A percentile compares a stretch with the other conserved stretches of the same genome.
Conservation (phyloP, 2,113 vertebrate species). For the Lepisosteus osseus region DNA sequence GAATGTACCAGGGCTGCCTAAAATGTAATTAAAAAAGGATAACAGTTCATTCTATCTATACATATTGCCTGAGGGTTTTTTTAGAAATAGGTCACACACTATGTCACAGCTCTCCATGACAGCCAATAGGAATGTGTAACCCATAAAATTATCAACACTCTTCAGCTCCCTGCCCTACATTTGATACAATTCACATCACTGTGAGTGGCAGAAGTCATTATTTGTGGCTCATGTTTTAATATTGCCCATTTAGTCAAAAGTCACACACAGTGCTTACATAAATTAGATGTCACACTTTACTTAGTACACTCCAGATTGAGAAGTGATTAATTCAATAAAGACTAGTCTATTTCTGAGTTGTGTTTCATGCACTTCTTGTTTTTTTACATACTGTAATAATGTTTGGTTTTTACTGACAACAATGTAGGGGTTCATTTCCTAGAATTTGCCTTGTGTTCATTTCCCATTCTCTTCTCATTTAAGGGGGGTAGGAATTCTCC, state of each 20-base stretch:
- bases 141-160: constrained; percentile 69
- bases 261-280: constrained; percentile 54
- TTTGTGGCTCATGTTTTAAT: constrained; percentile 69
- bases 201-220: constrained; percentile 79
- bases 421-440: too few species aligned
- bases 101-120: constrained; percentile 68
- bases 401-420: too few species aligned
- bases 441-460: too few species aligned
- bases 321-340: constrained; percentile 62
- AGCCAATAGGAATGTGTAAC: constrained; percentile 67
- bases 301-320: constrained; percentile 34
- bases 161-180: constrained; percentile 75
- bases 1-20: constrained; percentile 61
- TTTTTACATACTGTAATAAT: constrained; percentile 14
- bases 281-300: constrained; percentile 58
- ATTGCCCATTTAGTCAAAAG: constrained; percentile 69
- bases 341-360: constrained; percentile 22
- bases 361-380: constrained; percentile 16
- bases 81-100: constrained; percentile 72
- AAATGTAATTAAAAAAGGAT: constrained; percentile 83
- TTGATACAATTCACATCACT: constrained; percentile 58
- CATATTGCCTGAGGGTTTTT: constrained; percentile 59
- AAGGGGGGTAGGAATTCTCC: too few species aligned
- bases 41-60: constrained; percentile 72
- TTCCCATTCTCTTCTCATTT: too few species aligned